Percentiles rank a stretch among this genome's conserved stretches.
These are phyloP conservation scores for Drosophila niveifrons DNA, from an alignment of 2,888 invertebrate genomes.

Conservation along the genomic window DNA sequence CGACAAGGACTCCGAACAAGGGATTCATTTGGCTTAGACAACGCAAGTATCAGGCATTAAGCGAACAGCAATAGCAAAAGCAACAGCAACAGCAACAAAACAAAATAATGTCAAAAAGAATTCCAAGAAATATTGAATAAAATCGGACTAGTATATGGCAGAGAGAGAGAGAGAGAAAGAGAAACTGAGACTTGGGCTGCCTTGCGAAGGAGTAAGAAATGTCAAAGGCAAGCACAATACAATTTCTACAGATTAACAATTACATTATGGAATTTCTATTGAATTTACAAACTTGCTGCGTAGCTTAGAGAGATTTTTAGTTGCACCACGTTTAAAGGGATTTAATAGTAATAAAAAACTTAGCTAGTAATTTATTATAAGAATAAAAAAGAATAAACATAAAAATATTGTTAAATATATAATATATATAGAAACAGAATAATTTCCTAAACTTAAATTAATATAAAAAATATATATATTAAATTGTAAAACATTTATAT, in stretches of 20 bases:
- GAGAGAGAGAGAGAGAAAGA: not conserved
- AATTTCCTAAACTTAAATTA: too few species aligned
- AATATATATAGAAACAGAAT: too few species aligned
- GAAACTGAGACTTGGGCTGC: not conserved
- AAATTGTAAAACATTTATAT: too few species aligned
- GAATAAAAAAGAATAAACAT: too few species aligned
- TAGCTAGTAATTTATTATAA: too few species aligned
- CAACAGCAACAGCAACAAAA: not conserved
- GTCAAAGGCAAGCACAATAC: not conserved
- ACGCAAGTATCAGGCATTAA: conserved; percentile 15
- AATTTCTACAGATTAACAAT: not conserved
- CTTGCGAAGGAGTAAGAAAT: not conserved
- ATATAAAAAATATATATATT: too few species aligned
- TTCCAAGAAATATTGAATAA: conserved; percentile 1
- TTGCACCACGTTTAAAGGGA: too few species aligned
- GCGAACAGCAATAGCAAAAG: conserved; percentile 6
- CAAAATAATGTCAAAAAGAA: conserved; percentile 9
- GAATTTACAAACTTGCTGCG: not conserved
- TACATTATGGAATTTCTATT: not conserved
- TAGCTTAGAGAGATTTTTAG: too few species aligned
- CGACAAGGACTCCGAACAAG: conserved; percentile 27
- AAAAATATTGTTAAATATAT: too few species aligned
- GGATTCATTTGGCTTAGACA: conserved; percentile 55
- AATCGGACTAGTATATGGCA: conserved; percentile 5
- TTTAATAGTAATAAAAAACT: too few species aligned